Evolutionary conservation across 2,888 invertebrate species (phyloP).

Genomic region (Teinopalpus imperialis): DNA sequence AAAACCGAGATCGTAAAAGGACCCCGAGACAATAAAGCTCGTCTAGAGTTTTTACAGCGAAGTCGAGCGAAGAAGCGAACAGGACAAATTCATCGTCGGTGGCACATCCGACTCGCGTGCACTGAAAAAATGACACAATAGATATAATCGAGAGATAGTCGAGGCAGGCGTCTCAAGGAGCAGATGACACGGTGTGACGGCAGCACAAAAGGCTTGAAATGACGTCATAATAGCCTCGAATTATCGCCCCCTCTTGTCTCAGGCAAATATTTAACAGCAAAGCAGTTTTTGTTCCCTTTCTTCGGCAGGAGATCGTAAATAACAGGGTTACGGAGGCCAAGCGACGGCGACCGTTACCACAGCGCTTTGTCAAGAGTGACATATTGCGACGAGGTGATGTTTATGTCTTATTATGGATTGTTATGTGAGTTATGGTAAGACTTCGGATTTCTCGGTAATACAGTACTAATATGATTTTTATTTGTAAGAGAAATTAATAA

Average conservation of each 20-base stretch:
- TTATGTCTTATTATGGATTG: conserved; percentile 77
- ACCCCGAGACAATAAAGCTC: conserved; percentile 76
- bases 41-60: conserved; percentile 74
- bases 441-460: conserved; percentile 47
- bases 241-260: conserved; percentile 81
- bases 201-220: conserved; percentile 80
- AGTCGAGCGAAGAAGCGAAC: conserved; percentile 71
- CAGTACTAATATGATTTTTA: conserved; percentile 34
- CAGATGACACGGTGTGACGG: conserved; percentile 81
- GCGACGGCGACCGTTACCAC: conserved; percentile 78
- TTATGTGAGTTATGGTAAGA: conserved; percentile 53
- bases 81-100: conserved; percentile 79
- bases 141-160: conserved; percentile 79
- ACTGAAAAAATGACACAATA: conserved; percentile 78
- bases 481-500: conserved; percentile 15
- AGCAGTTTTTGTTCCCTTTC: conserved; percentile 74
- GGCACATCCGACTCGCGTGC: conserved; percentile 75
- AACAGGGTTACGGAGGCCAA: conserved; percentile 72
- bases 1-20: conserved; percentile 79
- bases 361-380: conserved; percentile 71
- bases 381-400: conserved; percentile 74
- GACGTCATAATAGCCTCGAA: conserved; percentile 82
- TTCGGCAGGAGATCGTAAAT: conserved; percentile 76
- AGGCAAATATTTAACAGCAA: conserved; percentile 80
- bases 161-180: conserved; percentile 78